Evolutionary conservation across 2,888 invertebrate genomes (phyloP), one percentile per base, ranked within the genome.

Genomic region (Tenthredo scrophulariae): DNA sequence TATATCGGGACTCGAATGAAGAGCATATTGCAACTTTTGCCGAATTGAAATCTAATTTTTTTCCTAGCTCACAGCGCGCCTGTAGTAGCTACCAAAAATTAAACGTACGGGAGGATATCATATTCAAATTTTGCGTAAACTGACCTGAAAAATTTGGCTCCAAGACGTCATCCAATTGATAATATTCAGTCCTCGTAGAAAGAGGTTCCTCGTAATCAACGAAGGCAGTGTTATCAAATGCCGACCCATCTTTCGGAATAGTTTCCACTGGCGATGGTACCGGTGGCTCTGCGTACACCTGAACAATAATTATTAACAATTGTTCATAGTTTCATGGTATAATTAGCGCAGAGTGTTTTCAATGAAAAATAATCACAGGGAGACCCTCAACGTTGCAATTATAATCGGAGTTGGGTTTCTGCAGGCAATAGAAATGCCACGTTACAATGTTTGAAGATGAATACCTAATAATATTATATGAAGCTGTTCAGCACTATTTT

Each of bases 171-270:
- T 95, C 95, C 87, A 94, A 91, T 86, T 96, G 96, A 93, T 97
- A 97, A 89, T 95, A 96, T 89, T 97, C 97, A 91, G 96, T 96
- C 83, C 96, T 91, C 0, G 97, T 96, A 0, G 97, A 96, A 4
- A 97, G 96, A 90, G 97, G 97, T 92, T 97, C 97, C 91, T 97
- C 97, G 80, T 97, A 97, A 92, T 97, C 97, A 92, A 97, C 96
- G 92, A 97, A 97, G 46, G 96, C 96, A 85, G 96, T 96, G 91
- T 97, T 97, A 92, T 96, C 96, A 91, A 96, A 96, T 85, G 95
- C 94, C 86, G 92, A 92, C 85, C 93, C 92, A 84, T 91, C 91
- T 86, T 91, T 92, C 29, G 92, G 90, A 74, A 90, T 90, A 77
- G 86, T 89, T 29, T 89, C 87, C 40, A 90, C 88, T 22, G 93